Percentiles rank a stretch among this genome's conserved stretches.
phyloP scores from a whole-genome alignment of 2,888 invertebrate genomes.

The Epistrophe eligans region DNA sequence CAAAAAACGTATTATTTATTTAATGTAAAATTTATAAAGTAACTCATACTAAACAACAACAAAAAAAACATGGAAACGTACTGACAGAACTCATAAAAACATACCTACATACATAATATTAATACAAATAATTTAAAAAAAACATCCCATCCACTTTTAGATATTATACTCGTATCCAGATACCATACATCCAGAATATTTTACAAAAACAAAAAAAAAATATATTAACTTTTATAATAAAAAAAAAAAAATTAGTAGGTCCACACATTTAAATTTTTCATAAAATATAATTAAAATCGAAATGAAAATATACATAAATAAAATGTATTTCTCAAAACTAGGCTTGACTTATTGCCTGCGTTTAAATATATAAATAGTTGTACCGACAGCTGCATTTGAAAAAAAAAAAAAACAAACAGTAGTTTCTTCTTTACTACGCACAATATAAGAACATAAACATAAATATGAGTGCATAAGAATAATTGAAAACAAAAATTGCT shows the following conservation, averaged over 20 bases:
- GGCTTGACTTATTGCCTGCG: slow-evolving; percentile 24
- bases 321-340: slow-evolving; percentile 15
- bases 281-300: slow-evolving; percentile 23
- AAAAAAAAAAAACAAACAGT: not conserved
- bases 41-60: slow-evolving; percentile 41
- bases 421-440: slow-evolving; percentile 20
- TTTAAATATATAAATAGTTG: slow-evolving; percentile 23
- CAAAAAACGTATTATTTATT: slow-evolving; percentile 4
- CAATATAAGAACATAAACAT: not conserved
- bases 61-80: slow-evolving; percentile 51
- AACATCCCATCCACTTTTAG: slow-evolving; percentile 38
- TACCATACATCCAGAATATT: slow-evolving; percentile 26
- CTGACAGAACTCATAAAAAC: slow-evolving; percentile 51
- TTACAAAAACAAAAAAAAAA: slow-evolving; percentile 11
- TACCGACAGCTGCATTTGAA: slow-evolving; percentile 38
- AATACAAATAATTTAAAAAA: slow-evolving; percentile 31
- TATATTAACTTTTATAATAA: slow-evolving; percentile 40
- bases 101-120: slow-evolving; percentile 27
- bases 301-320: slow-evolving; percentile 3
- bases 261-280: slow-evolving; percentile 1
- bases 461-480: slow-evolving; percentile 1
- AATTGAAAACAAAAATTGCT: not conserved
- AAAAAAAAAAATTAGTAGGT: not conserved
- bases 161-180: slow-evolving; percentile 21
- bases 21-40: slow-evolving; percentile 45